Evolutionary conservation across 2,113 vertebrate genomes (phyloP).

Genomic region (Saccopteryx leptura): DNA sequence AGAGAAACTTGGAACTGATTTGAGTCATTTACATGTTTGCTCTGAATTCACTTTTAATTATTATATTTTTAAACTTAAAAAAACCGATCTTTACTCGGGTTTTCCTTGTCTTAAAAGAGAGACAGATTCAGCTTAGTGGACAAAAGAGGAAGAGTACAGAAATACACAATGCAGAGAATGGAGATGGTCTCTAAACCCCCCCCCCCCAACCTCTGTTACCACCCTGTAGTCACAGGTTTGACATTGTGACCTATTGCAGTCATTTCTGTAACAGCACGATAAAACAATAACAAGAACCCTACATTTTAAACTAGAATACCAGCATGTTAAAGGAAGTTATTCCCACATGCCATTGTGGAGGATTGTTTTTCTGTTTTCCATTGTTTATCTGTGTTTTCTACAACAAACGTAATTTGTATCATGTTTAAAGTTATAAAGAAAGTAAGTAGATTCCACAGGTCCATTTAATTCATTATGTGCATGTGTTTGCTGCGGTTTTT

Average conservation of each 20-base stretch:
- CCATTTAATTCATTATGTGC: fast-evolving
- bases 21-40: background rate
- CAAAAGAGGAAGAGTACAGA: background rate
- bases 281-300: background rate
- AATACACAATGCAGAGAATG: background rate
- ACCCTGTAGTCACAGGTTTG: background rate
- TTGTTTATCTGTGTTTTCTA: background rate
- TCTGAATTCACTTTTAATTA: slow-evolving; percentile 23
- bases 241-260: background rate
- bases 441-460: background rate
- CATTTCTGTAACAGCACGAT: background rate
- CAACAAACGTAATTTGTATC: background rate
- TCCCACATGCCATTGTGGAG: background rate
- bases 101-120: background rate
- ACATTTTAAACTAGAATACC: background rate
- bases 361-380: background rate
- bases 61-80: slow-evolving; percentile 26
- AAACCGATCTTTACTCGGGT: background rate
- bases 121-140: background rate
- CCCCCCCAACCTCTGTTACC: background rate
- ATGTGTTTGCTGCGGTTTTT: background rate
- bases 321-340: background rate
- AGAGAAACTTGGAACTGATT: background rate
- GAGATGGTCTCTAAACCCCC: no score
- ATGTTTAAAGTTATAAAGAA: background rate